These are phyloP conservation scores for Alexandromys fortis DNA, from an alignment of 2,113 vertebrate species.

Conservation along the genomic window DNA sequence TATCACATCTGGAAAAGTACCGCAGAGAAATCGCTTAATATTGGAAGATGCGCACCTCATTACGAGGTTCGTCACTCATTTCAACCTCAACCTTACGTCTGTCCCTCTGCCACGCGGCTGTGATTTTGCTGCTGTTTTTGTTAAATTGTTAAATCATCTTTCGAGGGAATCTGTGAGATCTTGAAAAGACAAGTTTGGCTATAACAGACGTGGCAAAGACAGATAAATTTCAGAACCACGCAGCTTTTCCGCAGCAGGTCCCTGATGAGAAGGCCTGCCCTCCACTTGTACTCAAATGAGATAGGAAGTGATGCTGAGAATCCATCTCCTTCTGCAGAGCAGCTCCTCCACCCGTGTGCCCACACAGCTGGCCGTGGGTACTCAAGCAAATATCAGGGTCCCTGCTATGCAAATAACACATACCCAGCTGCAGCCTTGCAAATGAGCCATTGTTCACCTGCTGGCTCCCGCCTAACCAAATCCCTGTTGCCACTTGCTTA, in stretches of 20 bases:
- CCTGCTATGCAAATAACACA: conserved; percentile 50
- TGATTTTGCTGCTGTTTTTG: conserved; percentile 76
- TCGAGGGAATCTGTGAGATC: conserved; percentile 64
- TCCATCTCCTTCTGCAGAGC: background rate
- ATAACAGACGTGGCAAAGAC: conserved; percentile 66
- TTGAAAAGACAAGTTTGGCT: conserved; percentile 64
- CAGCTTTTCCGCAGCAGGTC: conserved; percentile 52
- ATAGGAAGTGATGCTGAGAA: conserved; percentile 31
- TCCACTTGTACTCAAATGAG: conserved; percentile 50
- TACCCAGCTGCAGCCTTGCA: conserved; percentile 45
- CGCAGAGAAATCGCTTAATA: conserved; percentile 81
- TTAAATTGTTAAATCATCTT: conserved; percentile 79
- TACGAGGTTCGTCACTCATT: conserved; percentile 77
- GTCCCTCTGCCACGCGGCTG: conserved; percentile 58
- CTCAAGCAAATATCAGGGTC: conserved; percentile 44
- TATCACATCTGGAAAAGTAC: conserved; percentile 83
- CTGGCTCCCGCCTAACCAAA: conserved; percentile 8
- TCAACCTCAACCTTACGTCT: conserved; percentile 68
- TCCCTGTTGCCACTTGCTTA: conserved; percentile 13
- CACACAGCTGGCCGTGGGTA: conserved; percentile 42
- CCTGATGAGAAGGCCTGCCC: background rate
- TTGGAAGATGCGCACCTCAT: conserved; percentile 83
- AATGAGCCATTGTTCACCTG: conserved; percentile 65
- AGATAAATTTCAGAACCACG: conserved; percentile 52
- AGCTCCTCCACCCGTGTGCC: background rate